Percentiles rank a stretch among this genome's conserved stretches.
phyloP scores from a whole-genome alignment of 2,888 invertebrate genomes.

The Sphecodes monilicornis region DNA sequence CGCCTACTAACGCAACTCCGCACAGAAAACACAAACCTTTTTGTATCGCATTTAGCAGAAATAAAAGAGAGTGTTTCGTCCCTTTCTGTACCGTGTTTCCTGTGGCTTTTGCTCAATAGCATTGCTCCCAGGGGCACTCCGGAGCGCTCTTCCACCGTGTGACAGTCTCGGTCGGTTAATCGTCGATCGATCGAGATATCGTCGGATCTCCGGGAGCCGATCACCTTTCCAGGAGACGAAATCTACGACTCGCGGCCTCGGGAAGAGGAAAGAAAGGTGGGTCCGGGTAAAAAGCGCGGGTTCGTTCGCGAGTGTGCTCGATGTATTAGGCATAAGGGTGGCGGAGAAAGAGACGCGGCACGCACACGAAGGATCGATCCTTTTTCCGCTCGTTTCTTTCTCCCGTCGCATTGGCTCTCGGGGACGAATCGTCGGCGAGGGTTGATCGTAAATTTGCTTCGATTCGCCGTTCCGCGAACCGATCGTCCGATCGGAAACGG shows the following conservation, averaged over 20 bases:
- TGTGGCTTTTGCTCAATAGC: background rate
- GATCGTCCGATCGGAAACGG: constrained; percentile 42
- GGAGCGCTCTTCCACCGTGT: background rate
- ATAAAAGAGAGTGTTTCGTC: too few species aligned
- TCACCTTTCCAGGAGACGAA: constrained; percentile 67
- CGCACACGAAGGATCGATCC: constrained; percentile 30
- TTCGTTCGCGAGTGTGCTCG: constrained; percentile 30
- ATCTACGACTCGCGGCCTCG: constrained; percentile 36
- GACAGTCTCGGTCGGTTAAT: constrained; percentile 53
- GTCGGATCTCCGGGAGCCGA: constrained; percentile 51
- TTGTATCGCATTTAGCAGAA: background rate
- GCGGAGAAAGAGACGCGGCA: constrained; percentile 22
- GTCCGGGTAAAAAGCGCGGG: constrained; percentile 51
- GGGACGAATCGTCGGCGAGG: constrained; percentile 44
- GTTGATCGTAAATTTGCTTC: constrained; percentile 68
- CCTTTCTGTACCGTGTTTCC: background rate
- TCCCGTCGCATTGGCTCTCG: constrained; percentile 10
- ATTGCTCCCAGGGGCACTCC: background rate
- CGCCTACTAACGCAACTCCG: too few species aligned
- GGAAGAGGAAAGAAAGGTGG: constrained; percentile 6
- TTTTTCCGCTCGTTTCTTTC: constrained; percentile 30
- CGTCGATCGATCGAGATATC: constrained; percentile 67
- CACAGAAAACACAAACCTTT: background rate
- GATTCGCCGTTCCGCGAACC: constrained; percentile 55
- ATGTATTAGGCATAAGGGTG: constrained; percentile 58